Evolutionary conservation across 2,888 invertebrate species (phyloP).

Genomic region (Nomada goodeniana): DNA sequence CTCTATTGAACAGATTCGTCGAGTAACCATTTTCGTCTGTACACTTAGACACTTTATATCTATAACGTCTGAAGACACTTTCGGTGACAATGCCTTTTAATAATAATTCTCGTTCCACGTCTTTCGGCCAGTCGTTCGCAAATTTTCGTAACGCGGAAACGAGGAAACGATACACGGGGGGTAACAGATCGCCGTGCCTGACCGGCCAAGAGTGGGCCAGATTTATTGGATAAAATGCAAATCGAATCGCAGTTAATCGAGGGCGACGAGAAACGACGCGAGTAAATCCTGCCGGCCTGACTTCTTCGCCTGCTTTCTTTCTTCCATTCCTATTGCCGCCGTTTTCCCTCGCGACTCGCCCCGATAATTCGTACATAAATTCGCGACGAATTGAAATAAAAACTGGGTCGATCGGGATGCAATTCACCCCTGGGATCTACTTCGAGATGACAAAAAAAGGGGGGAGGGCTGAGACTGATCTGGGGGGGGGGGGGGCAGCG

Average conservation of each 20-base stretch:
- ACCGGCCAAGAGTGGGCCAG: slow-evolving; percentile 22
- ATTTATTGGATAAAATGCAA: slow-evolving; percentile 78
- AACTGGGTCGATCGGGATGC: slow-evolving; percentile 69
- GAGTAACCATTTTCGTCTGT: no score
- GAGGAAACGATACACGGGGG: slow-evolving; percentile 37
- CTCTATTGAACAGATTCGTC: no score
- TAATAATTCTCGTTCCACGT: no score
- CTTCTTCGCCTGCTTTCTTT: slow-evolving; percentile 33
- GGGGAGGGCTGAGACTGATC: neutral
- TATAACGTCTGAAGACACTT: no score
- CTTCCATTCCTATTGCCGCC: slow-evolving; percentile 1
- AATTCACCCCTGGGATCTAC: slow-evolving; percentile 62
- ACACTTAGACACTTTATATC: no score
- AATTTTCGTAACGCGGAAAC: slow-evolving; percentile 8
- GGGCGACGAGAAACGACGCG: slow-evolving; percentile 63
- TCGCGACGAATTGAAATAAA: slow-evolving; percentile 73
- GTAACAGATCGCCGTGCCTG: slow-evolving; percentile 45
- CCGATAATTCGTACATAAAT: slow-evolving; percentile 75
- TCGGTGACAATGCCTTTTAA: no score
- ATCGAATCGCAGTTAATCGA: slow-evolving; percentile 77
- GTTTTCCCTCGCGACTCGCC: slow-evolving; percentile 6
- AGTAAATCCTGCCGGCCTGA: slow-evolving; percentile 65
- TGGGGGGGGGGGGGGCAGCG: neutral
- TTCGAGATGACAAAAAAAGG: slow-evolving; percentile 27
- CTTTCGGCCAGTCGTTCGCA: no score